A percentile compares a stretch with the other conserved stretches of the same genome.
These are phyloP conservation scores for Tokudaia muenninki DNA, from an alignment of 2,797 vertebrate species.

Conservation along the genomic window DNA sequence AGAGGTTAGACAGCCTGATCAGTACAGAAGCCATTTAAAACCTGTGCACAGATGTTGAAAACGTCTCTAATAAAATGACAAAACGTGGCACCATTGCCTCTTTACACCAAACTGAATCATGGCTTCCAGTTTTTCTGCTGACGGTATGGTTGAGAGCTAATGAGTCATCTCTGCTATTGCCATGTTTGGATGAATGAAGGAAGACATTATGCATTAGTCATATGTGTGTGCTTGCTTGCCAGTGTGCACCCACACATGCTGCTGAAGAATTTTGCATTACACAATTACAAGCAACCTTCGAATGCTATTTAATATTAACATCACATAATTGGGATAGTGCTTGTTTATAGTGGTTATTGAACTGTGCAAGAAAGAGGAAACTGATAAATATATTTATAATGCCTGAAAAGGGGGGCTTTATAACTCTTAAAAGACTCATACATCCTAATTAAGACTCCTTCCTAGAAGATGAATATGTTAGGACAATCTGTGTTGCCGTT, in stretches of 20 bases:
- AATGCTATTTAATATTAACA: conserved; percentile 45
- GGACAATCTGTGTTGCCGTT: background rate
- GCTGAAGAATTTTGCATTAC: conserved; percentile 36
- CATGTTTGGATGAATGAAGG: conserved; percentile 5
- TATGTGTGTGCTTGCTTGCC: conserved; percentile 38
- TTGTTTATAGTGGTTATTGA: conserved; percentile 23
- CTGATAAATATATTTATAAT: conserved; percentile 1
- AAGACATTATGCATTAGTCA: conserved; percentile 42
- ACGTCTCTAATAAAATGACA: background rate
- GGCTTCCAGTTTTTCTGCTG: background rate
- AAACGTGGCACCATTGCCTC: conserved; percentile 50
- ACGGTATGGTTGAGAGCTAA: background rate
- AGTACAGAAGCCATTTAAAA: background rate
- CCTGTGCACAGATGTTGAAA: background rate
- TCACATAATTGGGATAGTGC: background rate
- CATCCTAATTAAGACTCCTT: background rate
- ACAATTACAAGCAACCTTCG: background rate
- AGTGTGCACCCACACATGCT: background rate
- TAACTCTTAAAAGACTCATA: background rate
- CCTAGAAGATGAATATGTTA: background rate
- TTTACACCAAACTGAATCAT: conserved; percentile 62
- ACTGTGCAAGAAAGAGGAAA: background rate
- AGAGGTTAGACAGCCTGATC: conserved; percentile 41
- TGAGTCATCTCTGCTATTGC: conserved; percentile 48
- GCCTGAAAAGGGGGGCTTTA: background rate